Evolutionary conservation across 2,888 invertebrate genomes (phyloP).

Genomic region (Erpobdella octoculata): DNA sequence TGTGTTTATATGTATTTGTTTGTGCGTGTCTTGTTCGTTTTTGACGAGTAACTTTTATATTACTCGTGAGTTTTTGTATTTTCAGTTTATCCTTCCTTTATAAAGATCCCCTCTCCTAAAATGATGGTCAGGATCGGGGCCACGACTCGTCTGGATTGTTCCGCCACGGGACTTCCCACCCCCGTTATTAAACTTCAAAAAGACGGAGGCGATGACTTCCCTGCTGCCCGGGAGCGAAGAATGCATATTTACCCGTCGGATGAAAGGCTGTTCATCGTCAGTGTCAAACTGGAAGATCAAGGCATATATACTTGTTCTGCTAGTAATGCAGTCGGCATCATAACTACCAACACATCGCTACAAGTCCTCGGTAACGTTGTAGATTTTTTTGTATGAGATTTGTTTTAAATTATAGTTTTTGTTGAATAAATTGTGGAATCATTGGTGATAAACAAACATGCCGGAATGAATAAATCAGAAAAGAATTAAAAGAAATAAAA

Average conservation of each 20-base stretch:
- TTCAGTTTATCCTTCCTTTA: slow-evolving; percentile 74
- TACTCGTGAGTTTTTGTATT: slow-evolving; percentile 38
- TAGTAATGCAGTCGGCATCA: slow-evolving; percentile 76
- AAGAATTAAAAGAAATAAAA: too few relatives aligned
- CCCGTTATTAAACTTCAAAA: slow-evolving; percentile 57
- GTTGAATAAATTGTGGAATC: too few relatives aligned
- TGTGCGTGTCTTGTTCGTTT: not conserved
- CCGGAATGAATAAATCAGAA: too few relatives aligned
- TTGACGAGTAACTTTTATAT: too few relatives aligned
- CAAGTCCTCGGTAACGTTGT: slow-evolving; percentile 62
- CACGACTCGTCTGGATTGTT: slow-evolving; percentile 79
- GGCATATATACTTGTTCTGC: slow-evolving; percentile 90
- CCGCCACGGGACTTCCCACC: slow-evolving; percentile 76
- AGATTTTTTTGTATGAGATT: too few relatives aligned
- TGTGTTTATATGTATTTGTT: too few relatives aligned
- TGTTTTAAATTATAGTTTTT: too few relatives aligned
- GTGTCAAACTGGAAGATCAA: slow-evolving; percentile 77
- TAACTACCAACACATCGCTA: slow-evolving; percentile 76
- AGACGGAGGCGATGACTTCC: slow-evolving; percentile 61
- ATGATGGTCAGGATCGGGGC: slow-evolving; percentile 75
- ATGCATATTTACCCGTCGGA: slow-evolving; percentile 87
- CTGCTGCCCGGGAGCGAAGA: slow-evolving; percentile 82
- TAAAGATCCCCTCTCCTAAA: slow-evolving; percentile 69
- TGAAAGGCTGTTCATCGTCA: slow-evolving; percentile 83
- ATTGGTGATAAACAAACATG: too few relatives aligned